Conservation (phyloP, 2,113 vertebrate genomes). For the Ascaphus truei region DNA sequence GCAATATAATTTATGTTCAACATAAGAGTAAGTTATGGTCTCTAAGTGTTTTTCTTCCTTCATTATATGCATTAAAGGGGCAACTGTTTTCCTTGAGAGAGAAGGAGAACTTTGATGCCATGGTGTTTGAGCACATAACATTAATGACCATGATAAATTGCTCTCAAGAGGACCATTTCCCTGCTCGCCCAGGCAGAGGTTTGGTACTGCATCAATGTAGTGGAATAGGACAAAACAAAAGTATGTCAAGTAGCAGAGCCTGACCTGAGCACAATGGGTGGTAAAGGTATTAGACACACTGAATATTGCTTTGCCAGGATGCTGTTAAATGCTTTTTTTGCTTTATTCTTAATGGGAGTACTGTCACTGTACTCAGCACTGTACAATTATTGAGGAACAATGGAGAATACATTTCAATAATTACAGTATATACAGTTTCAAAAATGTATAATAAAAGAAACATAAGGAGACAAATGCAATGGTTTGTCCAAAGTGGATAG, state of each 20-base stretch:
- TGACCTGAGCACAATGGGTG: too few relatives aligned
- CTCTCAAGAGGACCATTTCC: conserved; percentile 58
- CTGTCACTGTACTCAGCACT: too few relatives aligned
- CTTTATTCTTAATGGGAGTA: too few relatives aligned
- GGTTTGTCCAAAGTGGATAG: too few relatives aligned
- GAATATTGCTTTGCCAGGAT: too few relatives aligned
- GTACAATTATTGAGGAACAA: too few relatives aligned
- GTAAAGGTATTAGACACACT: too few relatives aligned
- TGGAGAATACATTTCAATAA: too few relatives aligned
- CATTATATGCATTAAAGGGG: conserved; percentile 48
- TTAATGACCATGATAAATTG: conserved; percentile 67
- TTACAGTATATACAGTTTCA: too few relatives aligned
- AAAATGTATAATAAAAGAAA: too few relatives aligned
- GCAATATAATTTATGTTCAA: conserved; percentile 2
- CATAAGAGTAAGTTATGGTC: conserved; percentile 5
- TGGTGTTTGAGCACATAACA: conserved; percentile 57
- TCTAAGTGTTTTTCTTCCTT: conserved; percentile 21
- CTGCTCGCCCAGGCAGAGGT: conserved; percentile 56
- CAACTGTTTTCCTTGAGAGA: conserved; percentile 52
- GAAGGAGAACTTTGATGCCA: conserved; percentile 66
- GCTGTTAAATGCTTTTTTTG: too few relatives aligned
- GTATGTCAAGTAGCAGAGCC: conserved; percentile 45
- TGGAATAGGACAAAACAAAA: conserved; percentile 58
- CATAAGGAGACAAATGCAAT: too few relatives aligned
- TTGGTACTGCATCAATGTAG: conserved; percentile 48